Percentiles rank a stretch among this genome's conserved stretches.
phyloP scores from a whole-genome alignment of 2,797 vertebrate genomes.

The Parotocinclus haroldoi region DNA sequence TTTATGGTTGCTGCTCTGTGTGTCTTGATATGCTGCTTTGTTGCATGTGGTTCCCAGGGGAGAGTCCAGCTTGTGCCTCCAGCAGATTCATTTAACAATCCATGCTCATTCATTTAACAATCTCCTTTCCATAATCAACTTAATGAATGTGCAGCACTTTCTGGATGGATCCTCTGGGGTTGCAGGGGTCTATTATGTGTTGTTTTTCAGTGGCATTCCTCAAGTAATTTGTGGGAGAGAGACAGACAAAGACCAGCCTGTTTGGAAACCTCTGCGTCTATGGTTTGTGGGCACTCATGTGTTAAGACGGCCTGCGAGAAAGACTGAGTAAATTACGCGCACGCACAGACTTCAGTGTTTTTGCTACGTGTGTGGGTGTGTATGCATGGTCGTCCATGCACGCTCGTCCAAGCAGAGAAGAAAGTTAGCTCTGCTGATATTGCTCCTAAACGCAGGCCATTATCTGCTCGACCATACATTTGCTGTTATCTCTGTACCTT shows the following conservation, averaged over 20 bases:
- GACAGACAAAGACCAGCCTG: constrained; percentile 82
- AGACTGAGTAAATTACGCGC: constrained; percentile 13
- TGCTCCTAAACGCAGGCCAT: constrained; percentile 71
- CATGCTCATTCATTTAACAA: constrained; percentile 28
- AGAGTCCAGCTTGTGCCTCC: constrained; percentile 17
- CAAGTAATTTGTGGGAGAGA: constrained; percentile 66
- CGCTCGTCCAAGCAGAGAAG: constrained; percentile 44
- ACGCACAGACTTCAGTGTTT: constrained; percentile 12
- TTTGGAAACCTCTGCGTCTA: constrained; percentile 69
- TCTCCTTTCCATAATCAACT: constrained; percentile 50
- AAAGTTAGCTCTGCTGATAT: constrained; percentile 72
- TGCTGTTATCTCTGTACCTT: constrained; percentile 51
- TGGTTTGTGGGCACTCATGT: constrained; percentile 63
- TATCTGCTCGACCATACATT: constrained; percentile 67
- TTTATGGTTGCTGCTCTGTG: constrained; percentile 31
- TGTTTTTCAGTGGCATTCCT: constrained; percentile 43
- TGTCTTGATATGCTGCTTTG: constrained; percentile 23
- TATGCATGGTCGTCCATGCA: constrained; percentile 14
- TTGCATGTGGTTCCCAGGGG: constrained; percentile 57
- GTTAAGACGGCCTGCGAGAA: constrained; percentile 66
- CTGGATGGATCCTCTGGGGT: constrained; percentile 51
- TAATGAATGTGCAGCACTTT: constrained; percentile 61
- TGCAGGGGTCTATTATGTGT: constrained; percentile 13
- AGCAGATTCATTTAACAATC: constrained; percentile 21
- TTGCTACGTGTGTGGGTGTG: constrained; percentile 9